These are phyloP conservation scores for Sarcophaga peregrina DNA, from an alignment of 1,140 invertebrate species.

Conservation along the genomic window DNA sequence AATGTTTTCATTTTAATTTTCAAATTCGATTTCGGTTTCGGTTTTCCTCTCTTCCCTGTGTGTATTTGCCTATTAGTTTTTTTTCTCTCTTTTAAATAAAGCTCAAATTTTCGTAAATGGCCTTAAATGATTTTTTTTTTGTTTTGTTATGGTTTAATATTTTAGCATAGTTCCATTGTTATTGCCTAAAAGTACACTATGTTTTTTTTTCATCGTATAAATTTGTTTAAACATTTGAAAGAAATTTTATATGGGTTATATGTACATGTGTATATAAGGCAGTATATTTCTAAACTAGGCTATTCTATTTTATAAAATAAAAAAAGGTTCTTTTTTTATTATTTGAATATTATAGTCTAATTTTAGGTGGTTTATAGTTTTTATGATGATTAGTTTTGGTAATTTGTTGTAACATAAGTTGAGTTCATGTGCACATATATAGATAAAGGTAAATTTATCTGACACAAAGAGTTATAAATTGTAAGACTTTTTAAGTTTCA, in stretches of 20 bases:
- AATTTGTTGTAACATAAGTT: background rate
- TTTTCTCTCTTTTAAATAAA: background rate
- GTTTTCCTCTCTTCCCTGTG: background rate
- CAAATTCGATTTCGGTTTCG: too few species aligned
- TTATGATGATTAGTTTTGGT: background rate
- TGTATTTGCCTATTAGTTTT: background rate
- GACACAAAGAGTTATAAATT: too few species aligned
- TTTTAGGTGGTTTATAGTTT: background rate
- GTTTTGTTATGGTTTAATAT: too few species aligned
- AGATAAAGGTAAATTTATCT: too few species aligned
- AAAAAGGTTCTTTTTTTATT: background rate
- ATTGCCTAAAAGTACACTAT: background rate
- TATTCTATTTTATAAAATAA: background rate
- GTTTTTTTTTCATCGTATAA: background rate
- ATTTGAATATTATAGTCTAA: background rate
- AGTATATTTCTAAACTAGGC: background rate
- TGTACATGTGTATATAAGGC: background rate
- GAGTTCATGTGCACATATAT: too few species aligned
- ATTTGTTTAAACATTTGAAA: background rate
- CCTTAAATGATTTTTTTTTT: too few species aligned
- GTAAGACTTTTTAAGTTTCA: too few species aligned
- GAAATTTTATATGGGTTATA: conserved; percentile 10
- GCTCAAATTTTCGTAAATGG: background rate
- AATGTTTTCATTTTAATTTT: too few species aligned
- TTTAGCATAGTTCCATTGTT: background rate